Conservation (phyloP, 2,797 vertebrate species). For the Carduelis carduelis region DNA sequence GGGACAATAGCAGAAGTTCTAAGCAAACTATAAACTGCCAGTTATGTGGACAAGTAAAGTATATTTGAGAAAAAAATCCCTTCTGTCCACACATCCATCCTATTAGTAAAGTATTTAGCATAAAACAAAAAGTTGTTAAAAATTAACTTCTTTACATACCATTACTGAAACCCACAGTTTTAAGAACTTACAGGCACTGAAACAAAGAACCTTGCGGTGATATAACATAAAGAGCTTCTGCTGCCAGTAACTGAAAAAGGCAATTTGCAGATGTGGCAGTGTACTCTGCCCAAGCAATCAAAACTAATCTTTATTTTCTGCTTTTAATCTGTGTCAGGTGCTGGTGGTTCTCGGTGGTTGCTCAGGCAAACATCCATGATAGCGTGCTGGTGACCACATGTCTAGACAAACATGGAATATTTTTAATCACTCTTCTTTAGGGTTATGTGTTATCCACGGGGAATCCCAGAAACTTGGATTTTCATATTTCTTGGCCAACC, state of each 20-base stretch:
- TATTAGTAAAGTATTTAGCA: not conserved
- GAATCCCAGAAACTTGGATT: not conserved
- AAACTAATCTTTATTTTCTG: not conserved
- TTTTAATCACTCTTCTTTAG: not conserved
- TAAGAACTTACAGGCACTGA: not conserved
- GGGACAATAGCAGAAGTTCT: not conserved
- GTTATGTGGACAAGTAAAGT: not conserved
- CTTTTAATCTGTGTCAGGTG: not conserved
- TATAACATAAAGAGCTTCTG: not conserved
- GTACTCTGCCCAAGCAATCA: not conserved
- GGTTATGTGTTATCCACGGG: not conserved
- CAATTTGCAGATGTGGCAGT: not conserved
- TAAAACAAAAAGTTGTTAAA: not conserved
- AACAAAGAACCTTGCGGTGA: not conserved
- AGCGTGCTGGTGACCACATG: not conserved
- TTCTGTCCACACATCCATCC: not conserved
- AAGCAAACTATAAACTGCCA: not conserved
- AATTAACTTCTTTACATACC: accelerated
- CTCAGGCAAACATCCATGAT: not conserved
- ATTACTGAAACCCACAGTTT: not conserved
- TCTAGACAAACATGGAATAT: not conserved
- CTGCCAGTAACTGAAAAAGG: not conserved
- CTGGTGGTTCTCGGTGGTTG: not conserved
- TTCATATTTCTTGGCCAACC: not conserved
- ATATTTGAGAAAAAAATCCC: not conserved